Evolutionary conservation across 2,797 vertebrate genomes (phyloP), one percentile per base, ranked within the genome.

Genomic region (Eleutherodactylus coqui): DNA sequence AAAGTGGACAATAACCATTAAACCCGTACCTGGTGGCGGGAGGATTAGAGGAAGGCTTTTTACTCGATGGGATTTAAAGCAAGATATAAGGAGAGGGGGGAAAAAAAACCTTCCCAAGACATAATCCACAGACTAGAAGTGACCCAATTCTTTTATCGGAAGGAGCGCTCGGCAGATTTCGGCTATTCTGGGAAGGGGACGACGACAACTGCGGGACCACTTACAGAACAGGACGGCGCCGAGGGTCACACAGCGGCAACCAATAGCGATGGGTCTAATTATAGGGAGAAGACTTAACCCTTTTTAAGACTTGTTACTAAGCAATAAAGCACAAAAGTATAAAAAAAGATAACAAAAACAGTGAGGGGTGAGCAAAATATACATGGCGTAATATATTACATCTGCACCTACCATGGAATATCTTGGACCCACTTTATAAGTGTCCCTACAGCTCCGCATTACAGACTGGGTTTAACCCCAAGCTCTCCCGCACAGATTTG

Each of bases 1-100:
- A 93, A 93, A 95, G 93, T 93, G 94, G 91, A 92, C 93, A 92
- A 93, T 93, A 93, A 90, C 51, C 91, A 88, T 91, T 92, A 93
- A 92, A 88, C 92, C 89, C 78, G 92, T 91, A 94, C 95, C 94
- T 95, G 86, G 92, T 89, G 91, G 88, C 88, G 89, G 89, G 90
- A 89, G 94, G 94, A 94, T 94, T 94, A 94, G 92, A 90, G 70
- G 67, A 75, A 53, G 89, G 93, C 92, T 92, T 91, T 92, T 91
- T 90, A 93, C 91, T 88, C 83, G 91, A 92, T 85, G 87, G 93
- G 93, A 91, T 91, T 94, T 95, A 93, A 90, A 62, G 86, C 82
- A 83, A 88, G 92, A 91, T 91, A 88, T 89, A 92, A 94, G 93
- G 91, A 93, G 92, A 91, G 91, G 90, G 90, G 91, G 38, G 27